A percentile compares a stretch with the other conserved stretches of the same genome.
These are phyloP conservation scores for Eudasyphora cyanicolor DNA, from an alignment of 2,888 invertebrate species.

Conservation along the genomic window DNA sequence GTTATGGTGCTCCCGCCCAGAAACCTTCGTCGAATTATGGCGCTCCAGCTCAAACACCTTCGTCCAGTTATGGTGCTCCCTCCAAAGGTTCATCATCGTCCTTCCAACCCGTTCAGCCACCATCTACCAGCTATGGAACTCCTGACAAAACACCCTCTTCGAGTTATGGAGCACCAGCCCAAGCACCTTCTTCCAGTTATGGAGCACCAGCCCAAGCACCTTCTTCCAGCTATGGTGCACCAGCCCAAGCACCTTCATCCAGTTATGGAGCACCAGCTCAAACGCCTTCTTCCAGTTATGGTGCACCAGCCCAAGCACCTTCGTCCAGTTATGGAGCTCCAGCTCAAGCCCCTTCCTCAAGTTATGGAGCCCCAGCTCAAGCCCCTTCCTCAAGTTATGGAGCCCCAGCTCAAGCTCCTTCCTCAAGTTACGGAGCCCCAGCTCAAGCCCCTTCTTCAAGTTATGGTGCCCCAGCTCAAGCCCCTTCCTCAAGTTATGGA, in stretches of 20 bases:
- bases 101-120: constrained; percentile 65
- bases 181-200: constrained; percentile 69
- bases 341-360: constrained; percentile 76
- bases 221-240: constrained; percentile 70
- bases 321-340: constrained; percentile 73
- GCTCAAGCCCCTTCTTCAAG: constrained; percentile 44
- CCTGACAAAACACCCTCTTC: constrained; percentile 74
- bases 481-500: constrained; percentile 66
- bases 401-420: constrained; percentile 73
- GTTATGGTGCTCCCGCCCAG: constrained; percentile 73
- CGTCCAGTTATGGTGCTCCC: constrained; percentile 69
- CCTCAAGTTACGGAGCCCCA: constrained; percentile 72
- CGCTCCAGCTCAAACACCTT: constrained; percentile 69
- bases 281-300: constrained; percentile 71
- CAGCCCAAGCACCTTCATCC: constrained; percentile 64
- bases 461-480: constrained; percentile 67
- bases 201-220: constrained; percentile 67
- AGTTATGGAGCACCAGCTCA: constrained; percentile 79
- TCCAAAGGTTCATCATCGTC: constrained; percentile 27
- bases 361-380: constrained; percentile 80
- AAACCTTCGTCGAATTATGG: constrained; percentile 59
- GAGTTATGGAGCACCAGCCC: constrained; percentile 70
- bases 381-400: constrained; percentile 80
- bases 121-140: constrained; percentile 80
- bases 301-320: constrained; percentile 62